Evolutionary conservation across 2,888 invertebrate genomes (phyloP).

Genomic region (Stenotaenia linearis): DNA sequence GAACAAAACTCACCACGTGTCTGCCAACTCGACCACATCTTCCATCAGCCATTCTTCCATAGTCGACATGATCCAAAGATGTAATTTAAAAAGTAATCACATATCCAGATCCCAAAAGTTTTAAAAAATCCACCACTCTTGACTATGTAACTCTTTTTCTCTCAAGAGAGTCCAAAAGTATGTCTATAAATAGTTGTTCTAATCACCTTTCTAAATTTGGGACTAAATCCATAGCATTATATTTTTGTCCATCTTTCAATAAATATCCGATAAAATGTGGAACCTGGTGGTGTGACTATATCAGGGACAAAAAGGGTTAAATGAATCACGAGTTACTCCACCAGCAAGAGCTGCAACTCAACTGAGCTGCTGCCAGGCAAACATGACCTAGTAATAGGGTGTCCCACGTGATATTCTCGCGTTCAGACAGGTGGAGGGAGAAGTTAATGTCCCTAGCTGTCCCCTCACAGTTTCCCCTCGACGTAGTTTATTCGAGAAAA

Average conservation of each 20-base stretch:
- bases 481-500: neutral
- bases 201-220: neutral
- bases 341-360: constrained; percentile 4
- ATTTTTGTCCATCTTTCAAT: neutral
- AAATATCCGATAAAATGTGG: neutral
- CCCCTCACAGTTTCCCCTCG: neutral
- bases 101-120: neutral
- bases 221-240: neutral
- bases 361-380: constrained; percentile 19
- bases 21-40: constrained; percentile 2
- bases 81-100: neutral
- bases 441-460: constrained; percentile 11
- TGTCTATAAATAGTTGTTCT: neutral
- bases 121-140: neutral
- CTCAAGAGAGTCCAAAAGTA: neutral
- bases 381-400: constrained; percentile 11
- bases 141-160: neutral
- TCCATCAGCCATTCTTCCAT: neutral
- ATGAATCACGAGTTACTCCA: constrained; percentile 15
- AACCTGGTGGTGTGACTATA: neutral
- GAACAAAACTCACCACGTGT: neutral
- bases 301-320: neutral
- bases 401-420: constrained; percentile 9
- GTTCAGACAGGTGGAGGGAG: constrained; percentile 19
- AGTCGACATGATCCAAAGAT: neutral